phyloP scores from a whole-genome alignment of 2,888 invertebrate genomes.

The Pyrrhosoma nymphula region DNA sequence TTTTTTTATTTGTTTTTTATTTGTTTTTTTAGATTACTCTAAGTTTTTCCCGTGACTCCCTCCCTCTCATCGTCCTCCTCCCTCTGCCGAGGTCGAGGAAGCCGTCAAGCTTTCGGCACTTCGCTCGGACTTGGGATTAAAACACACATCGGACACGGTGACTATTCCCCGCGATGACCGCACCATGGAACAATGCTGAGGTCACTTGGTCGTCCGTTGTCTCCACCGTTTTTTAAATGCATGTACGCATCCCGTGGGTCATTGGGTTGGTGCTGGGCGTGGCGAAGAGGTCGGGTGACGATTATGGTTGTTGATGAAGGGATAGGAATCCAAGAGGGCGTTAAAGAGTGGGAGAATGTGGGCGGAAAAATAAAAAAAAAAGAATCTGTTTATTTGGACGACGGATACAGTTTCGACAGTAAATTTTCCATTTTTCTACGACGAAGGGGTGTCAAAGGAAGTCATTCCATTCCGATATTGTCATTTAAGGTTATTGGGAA shows the following conservation, averaged over 20 bases:
- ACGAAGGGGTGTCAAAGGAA: too few relatives aligned
- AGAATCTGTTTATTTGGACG: too few relatives aligned
- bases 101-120: not conserved
- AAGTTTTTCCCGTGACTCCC: not conserved
- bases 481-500: too few relatives aligned
- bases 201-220: not conserved
- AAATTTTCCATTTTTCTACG: too few relatives aligned
- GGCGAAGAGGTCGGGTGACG: not conserved
- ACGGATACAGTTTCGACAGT: too few relatives aligned
- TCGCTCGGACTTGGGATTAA: not conserved
- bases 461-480: too few relatives aligned
- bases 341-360: not conserved
- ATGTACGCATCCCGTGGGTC: not conserved
- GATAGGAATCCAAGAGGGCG: not conserved
- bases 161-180: not conserved
- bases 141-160: not conserved
- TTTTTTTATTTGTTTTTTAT: too few relatives aligned
- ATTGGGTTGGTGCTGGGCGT: not conserved
- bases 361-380: not conserved
- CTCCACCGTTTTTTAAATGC: not conserved
- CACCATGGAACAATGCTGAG: slow-evolving; percentile 6
- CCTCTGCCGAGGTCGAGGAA: too few relatives aligned
- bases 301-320: not conserved
- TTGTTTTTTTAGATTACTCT: not conserved
- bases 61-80: not conserved